Base-by-base conservation (phyloP, 2,888 invertebrate genomes). In the Eupeodes luniger region DNA sequence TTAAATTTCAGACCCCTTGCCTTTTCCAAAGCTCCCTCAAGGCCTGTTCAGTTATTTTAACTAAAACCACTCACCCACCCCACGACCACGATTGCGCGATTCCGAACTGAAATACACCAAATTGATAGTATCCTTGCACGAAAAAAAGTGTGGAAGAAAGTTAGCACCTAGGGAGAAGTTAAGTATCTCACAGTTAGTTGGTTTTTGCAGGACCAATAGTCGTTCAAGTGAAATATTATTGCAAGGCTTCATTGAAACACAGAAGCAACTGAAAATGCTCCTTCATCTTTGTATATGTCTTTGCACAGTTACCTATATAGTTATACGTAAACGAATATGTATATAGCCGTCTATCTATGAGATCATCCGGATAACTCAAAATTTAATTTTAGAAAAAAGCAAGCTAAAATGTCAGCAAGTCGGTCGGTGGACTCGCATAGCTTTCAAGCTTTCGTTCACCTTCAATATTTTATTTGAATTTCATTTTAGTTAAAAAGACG, bases 281-380 rank as follows among this genome's bases (percentile, higher is more conserved):
- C 66, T 66, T 53, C 61, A 59, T 51, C 67, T 34, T 16, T 69
- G 5, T 62, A 4, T 49, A 12, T 66, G 16, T 47, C 34, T 36
- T n/a, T 12, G 51, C 27, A 66, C 47, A 51, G 62, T 53, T 53
- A 27, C 27, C 3, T 27, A 14, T 16, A 70, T 14, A 70, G 40
- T 5, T 9, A 0, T 40, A 40, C 19, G 44, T 40, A n/a, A 14
- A 40, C 16, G 47, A 44, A 19, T 19, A 1, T 19, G 1, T 19
- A 19, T 19, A 19, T 19, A 19, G 19, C 19, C 19, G 19, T 19
- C 0, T 59, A 14, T 51, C 51, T 10, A 64, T 83, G 82, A 79
- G 75, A 86, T 83, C 86, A 83, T 79, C 83, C 83, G 82, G 78
- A 78, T 64, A 86, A 79, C 44, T 75, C 51, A 74, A 75, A 85